A percentile compares a stretch with the other conserved stretches of the same genome.
Conservation (phyloP, 2,113 vertebrate genomes). For the Melanostigma gelatinosum region DNA sequence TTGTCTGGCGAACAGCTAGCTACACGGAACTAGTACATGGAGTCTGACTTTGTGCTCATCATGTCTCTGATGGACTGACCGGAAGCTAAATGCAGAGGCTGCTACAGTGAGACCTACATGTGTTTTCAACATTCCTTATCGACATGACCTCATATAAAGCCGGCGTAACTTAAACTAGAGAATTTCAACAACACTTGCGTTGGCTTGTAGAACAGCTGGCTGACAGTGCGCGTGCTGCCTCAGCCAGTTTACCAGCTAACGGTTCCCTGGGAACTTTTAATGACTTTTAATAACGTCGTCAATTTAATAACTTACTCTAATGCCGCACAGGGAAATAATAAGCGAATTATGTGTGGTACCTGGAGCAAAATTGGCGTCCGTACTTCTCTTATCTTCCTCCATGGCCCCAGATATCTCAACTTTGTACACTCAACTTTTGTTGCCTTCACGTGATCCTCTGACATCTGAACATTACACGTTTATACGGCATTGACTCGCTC, state of each 20-base stretch:
- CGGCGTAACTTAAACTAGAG: not conserved
- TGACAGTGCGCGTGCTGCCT: not conserved
- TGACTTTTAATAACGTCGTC: not conserved
- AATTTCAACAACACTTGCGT: not conserved
- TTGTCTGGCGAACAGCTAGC: not conserved
- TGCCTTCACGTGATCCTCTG: slow-evolving; percentile 52
- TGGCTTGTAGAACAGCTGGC: slow-evolving; percentile 42
- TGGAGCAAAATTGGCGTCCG: slow-evolving; percentile 41
- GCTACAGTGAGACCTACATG: slow-evolving; percentile 1
- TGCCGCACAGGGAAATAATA: not conserved
- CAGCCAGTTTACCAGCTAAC: not conserved
- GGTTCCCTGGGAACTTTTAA: not conserved
- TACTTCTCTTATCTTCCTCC: slow-evolving; percentile 53
- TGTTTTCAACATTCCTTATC: not conserved
- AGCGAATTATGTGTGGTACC: slow-evolving; percentile 39
- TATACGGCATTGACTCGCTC: too few species aligned
- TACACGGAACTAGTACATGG: slow-evolving; percentile 3
- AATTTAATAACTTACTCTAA: not conserved
- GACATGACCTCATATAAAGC: not conserved
- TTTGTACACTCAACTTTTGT: slow-evolving; percentile 55
- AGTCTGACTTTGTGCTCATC: slow-evolving; percentile 27
- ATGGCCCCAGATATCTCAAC: slow-evolving; percentile 52
- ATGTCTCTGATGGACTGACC: slow-evolving; percentile 33
- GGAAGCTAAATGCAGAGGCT: slow-evolving; percentile 19
- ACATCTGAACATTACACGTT: not conserved